Percentiles rank a stretch among this genome's conserved stretches.
These are phyloP conservation scores for Hystrix cristata DNA, from an alignment of 2,113 vertebrate species.

Conservation along the genomic window DNA sequence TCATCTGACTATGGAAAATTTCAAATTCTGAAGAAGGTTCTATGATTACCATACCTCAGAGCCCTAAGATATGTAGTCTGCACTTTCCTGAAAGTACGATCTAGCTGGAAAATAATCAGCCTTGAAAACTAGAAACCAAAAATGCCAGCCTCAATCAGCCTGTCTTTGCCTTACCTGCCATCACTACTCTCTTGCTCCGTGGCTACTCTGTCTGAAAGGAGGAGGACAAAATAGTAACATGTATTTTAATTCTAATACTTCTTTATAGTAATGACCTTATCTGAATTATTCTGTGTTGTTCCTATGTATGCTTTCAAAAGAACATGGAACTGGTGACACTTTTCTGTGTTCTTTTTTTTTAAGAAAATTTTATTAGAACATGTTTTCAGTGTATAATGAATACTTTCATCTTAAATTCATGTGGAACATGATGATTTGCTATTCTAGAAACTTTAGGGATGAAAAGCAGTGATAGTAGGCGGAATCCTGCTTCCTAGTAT, in stretches of 20 bases:
- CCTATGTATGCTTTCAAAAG: neutral
- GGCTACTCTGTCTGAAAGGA: neutral
- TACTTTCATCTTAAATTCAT: neutral
- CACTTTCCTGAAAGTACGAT: neutral
- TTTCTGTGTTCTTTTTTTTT: neutral
- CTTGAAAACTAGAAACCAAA: neutral
- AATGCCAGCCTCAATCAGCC: neutral
- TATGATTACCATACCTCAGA: neutral
- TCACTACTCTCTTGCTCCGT: neutral
- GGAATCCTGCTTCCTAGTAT: neutral
- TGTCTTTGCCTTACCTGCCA: neutral
- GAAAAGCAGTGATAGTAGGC: neutral
- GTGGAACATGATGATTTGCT: neutral
- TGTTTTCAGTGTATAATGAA: neutral
- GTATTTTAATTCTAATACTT: neutral
- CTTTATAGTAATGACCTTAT: neutral
- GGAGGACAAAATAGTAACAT: neutral
- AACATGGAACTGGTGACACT: neutral
- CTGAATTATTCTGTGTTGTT: neutral
- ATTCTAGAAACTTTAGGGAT: neutral
- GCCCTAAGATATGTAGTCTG: neutral
- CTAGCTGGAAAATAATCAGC: neutral
- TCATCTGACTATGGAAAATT: neutral
- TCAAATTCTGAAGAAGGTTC: neutral
- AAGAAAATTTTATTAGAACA: neutral